A percentile compares a stretch with the other conserved stretches of the same genome.
Conservation (phyloP, 2,113 vertebrate genomes). For the Otis tarda region DNA sequence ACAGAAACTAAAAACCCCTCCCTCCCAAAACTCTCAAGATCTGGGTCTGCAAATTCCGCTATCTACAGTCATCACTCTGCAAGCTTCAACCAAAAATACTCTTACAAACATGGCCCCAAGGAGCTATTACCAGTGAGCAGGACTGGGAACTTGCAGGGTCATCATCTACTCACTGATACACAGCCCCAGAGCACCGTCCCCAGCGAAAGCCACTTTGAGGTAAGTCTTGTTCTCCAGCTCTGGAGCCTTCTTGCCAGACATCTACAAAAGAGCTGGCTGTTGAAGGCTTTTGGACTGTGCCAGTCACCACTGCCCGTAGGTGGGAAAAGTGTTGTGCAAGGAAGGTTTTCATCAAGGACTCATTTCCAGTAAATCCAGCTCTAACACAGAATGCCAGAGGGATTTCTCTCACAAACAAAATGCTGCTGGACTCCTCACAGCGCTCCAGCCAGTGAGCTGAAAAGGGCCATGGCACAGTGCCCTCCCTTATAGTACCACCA, state of each 20-base stretch:
- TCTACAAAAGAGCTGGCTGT: background rate
- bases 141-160: background rate
- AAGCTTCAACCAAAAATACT: background rate
- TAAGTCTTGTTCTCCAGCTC: background rate
- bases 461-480: background rate
- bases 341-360: slow-evolving; percentile 24
- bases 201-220: background rate
- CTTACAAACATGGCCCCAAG: background rate
- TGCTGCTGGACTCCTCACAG: background rate
- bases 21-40: background rate
- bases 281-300: background rate
- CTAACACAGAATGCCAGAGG: background rate
- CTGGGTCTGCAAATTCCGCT: background rate
- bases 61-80: background rate
- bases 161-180: background rate
- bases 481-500: background rate
- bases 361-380: slow-evolving; percentile 32
- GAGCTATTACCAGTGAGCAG: background rate
- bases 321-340: background rate
- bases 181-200: background rate
- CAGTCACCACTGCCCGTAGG: background rate
- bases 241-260: background rate
- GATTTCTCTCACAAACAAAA: background rate
- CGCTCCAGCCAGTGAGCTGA: background rate
- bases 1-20: background rate